phyloP scores from a whole-genome alignment of 2,797 vertebrate genomes.

The Spea hammondii region DNA sequence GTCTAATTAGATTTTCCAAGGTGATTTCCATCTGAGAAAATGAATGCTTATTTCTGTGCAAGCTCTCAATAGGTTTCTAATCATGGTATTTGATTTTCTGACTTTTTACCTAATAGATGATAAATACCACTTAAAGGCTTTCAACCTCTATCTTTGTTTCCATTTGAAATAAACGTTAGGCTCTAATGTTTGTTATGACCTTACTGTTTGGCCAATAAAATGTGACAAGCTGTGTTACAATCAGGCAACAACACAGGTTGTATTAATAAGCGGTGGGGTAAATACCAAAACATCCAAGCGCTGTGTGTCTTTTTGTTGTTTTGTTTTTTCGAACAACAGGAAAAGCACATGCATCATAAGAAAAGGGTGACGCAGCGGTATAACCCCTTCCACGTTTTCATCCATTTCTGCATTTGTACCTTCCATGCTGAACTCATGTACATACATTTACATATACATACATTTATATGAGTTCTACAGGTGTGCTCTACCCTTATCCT shows the following conservation, averaged over 20 bases:
- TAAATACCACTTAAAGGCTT: slow-evolving; percentile 12
- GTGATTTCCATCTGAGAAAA: slow-evolving; percentile 9
- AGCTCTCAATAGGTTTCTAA: slow-evolving; percentile 21
- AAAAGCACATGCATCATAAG: too few species aligned
- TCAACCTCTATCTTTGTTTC: not conserved
- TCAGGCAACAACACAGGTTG: not conserved
- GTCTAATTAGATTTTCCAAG: slow-evolving; percentile 17
- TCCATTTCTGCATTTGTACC: not conserved
- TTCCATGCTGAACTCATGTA: too few species aligned
- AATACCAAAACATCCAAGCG: slow-evolving; percentile 2
- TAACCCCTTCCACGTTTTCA: not conserved
- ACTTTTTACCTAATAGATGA: slow-evolving; percentile 24
- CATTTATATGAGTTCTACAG: too few species aligned
- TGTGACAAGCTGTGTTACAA: slow-evolving; percentile 24
- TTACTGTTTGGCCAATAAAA: slow-evolving; percentile 22
- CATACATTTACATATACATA: too few species aligned
- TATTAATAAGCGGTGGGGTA: slow-evolving; percentile 26
- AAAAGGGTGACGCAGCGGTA: too few species aligned
- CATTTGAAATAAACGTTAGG: slow-evolving; percentile 15
- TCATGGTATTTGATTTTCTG: slow-evolving; percentile 34
- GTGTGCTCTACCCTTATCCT: too few species aligned
- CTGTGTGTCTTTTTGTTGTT: slow-evolving; percentile 22
- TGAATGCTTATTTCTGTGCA: slow-evolving; percentile 22
- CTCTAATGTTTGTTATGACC: slow-evolving; percentile 36
- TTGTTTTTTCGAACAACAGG: not conserved